These are phyloP conservation scores for Merodon equestris DNA, from an alignment of 2,888 invertebrate genomes.

Conservation along the genomic window DNA sequence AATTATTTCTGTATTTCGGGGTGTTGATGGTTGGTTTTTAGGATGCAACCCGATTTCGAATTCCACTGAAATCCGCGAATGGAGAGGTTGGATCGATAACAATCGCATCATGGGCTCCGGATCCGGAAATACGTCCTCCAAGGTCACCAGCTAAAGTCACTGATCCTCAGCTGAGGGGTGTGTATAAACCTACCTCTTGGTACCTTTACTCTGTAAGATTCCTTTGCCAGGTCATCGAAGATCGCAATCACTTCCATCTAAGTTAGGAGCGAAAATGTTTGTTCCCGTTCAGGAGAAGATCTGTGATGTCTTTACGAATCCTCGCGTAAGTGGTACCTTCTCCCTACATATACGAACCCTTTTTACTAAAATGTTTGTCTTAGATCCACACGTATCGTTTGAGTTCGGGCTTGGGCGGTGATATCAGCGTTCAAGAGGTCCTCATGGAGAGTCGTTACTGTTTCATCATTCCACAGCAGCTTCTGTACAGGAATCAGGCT, in stretches of 20 bases:
- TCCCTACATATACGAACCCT: not conserved
- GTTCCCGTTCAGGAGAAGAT: constrained; percentile 88
- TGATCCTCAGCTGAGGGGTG: constrained; percentile 73
- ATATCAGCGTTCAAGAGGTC: constrained; percentile 95
- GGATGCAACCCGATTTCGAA: constrained; percentile 80
- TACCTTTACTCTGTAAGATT: not conserved
- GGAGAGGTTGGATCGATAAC: constrained; percentile 91
- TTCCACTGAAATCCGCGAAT: constrained; percentile 80
- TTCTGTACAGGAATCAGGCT: constrained; percentile 85
- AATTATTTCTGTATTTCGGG: constrained; percentile 20
- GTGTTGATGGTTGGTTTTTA: constrained; percentile 43
- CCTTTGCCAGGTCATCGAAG: constrained; percentile 81
- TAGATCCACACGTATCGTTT: constrained; percentile 88
- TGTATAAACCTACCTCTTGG: not conserved
- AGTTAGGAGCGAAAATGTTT: constrained; percentile 89
- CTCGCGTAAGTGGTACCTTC: constrained; percentile 76
- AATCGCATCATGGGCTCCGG: constrained; percentile 91
- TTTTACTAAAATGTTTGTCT: not conserved
- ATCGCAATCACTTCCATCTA: constrained; percentile 91
- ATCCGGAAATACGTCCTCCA: constrained; percentile 83
- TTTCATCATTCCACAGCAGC: constrained; percentile 91
- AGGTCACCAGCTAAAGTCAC: constrained; percentile 77
- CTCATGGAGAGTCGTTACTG: constrained; percentile 94
- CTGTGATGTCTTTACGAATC: constrained; percentile 87
- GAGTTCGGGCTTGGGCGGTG: constrained; percentile 94